These are phyloP conservation scores for Cyaniris semiargus DNA, from an alignment of 2,888 invertebrate species.

Conservation along the genomic window DNA sequence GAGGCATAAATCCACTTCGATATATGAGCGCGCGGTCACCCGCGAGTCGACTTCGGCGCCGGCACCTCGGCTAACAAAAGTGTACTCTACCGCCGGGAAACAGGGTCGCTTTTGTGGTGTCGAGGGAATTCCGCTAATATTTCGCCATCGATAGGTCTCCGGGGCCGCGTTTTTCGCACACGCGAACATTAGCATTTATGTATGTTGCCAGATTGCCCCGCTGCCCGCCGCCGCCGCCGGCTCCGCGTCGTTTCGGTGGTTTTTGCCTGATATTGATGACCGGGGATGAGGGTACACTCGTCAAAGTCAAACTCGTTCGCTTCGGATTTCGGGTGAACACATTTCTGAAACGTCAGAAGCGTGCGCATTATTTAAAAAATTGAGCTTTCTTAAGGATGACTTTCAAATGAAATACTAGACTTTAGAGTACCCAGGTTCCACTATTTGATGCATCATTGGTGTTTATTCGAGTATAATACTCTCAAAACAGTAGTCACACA, in stretches of 20 bases:
- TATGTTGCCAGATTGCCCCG: not conserved
- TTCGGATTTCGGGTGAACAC: not conserved
- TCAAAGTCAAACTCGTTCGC: not conserved
- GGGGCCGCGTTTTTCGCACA: constrained; percentile 5
- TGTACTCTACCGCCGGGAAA: not conserved
- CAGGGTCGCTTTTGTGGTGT: not conserved
- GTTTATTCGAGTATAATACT: too few species aligned
- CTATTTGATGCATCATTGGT: too few species aligned
- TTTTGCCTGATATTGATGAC: not conserved
- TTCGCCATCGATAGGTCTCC: not conserved
- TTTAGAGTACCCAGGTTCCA: too few species aligned
- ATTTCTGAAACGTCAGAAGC: not conserved
- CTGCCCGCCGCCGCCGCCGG: not conserved
- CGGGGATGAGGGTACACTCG: not conserved
- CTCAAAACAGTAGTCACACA: too few species aligned
- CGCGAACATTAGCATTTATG: not conserved
- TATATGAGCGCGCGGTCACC: not conserved
- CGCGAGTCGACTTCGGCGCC: not conserved
- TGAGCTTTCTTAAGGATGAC: too few species aligned
- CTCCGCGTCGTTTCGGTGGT: not conserved
- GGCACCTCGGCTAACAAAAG: not conserved
- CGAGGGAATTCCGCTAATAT: not conserved
- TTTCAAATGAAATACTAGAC: too few species aligned
- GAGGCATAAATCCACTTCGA: not conserved
- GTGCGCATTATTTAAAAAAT: not conserved